These are phyloP conservation scores for Stomatorhinus walkeri DNA, from an alignment of 2,797 vertebrate genomes.

Conservation along the genomic window DNA sequence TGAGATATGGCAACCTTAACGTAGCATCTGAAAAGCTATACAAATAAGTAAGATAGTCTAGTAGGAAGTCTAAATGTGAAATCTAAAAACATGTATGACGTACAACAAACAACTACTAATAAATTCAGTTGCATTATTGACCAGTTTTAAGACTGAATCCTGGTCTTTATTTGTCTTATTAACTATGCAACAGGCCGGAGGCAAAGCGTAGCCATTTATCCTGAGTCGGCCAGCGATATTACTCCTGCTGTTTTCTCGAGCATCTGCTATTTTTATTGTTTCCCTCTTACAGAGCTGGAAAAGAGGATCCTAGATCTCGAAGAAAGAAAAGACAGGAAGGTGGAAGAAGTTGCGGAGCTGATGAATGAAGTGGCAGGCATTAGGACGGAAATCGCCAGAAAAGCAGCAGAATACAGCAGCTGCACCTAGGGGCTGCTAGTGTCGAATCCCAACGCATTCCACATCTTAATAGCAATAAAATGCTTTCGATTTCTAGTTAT, in stretches of 20 bases:
- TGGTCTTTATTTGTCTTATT: not conserved
- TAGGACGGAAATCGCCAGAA: slow-evolving; percentile 54
- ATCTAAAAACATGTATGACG: not conserved
- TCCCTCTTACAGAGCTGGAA: slow-evolving; percentile 66
- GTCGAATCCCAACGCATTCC: not conserved
- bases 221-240: not conserved
- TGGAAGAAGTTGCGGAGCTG: slow-evolving; percentile 55
- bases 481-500: not conserved
- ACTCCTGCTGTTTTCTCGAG: not conserved
- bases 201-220: not conserved
- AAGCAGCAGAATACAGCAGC: slow-evolving; percentile 49
- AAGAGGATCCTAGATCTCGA: slow-evolving; percentile 62
- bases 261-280: not conserved
- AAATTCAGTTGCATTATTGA: not conserved
- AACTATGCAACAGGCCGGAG: not conserved
- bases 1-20: not conserved
- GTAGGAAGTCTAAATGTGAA: not conserved
- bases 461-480: not conserved
- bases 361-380: slow-evolving; percentile 58
- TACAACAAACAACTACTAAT: not conserved
- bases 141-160: not conserved
- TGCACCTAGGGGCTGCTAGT: slow-evolving; percentile 33
- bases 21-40: not conserved
- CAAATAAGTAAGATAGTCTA: not conserved
- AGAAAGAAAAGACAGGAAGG: slow-evolving; percentile 60